Evolutionary conservation across 2,888 invertebrate species (phyloP).

Genomic region (Monopis laevigella): DNA sequence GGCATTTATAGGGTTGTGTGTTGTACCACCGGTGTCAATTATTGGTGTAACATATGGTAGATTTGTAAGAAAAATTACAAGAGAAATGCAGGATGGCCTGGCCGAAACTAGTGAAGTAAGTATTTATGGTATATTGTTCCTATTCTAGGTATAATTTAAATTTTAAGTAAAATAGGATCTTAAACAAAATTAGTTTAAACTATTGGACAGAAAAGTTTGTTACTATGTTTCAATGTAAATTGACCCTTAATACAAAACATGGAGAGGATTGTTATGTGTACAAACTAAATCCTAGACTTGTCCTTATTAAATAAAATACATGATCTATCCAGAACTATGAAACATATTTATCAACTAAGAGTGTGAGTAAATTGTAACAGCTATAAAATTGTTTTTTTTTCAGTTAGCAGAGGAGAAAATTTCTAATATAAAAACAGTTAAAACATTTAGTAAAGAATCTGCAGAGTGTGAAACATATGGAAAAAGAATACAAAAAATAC

Average conservation of each 20-base stretch:
- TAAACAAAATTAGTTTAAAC: too few relatives aligned
- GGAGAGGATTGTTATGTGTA: too few relatives aligned
- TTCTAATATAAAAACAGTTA: conserved; percentile 91
- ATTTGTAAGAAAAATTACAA: conserved; percentile 85
- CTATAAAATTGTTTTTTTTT: conserved; percentile 23
- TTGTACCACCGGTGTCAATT: conserved; percentile 91
- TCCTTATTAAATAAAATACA: too few relatives aligned
- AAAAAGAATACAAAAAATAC: conserved; percentile 73
- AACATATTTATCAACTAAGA: too few relatives aligned
- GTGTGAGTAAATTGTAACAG: too few relatives aligned
- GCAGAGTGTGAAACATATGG: conserved; percentile 78
- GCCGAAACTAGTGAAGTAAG: conserved; percentile 62
- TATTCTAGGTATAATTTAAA: not conserved
- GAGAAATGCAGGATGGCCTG: conserved; percentile 77
- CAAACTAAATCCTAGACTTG: too few relatives aligned
- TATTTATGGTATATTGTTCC: not conserved
- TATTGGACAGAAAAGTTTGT: too few relatives aligned
- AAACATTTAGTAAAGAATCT: conserved; percentile 88
- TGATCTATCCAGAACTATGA: too few relatives aligned
- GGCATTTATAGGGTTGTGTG: conserved; percentile 83
- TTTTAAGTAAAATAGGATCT: too few relatives aligned
- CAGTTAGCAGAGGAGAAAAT: conserved; percentile 91
- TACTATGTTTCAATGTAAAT: too few relatives aligned
- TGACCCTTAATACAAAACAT: too few relatives aligned
- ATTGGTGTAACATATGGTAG: conserved; percentile 85